Base-by-base conservation (phyloP, 2,888 invertebrate species). In the Clistopyga incitator region DNA sequence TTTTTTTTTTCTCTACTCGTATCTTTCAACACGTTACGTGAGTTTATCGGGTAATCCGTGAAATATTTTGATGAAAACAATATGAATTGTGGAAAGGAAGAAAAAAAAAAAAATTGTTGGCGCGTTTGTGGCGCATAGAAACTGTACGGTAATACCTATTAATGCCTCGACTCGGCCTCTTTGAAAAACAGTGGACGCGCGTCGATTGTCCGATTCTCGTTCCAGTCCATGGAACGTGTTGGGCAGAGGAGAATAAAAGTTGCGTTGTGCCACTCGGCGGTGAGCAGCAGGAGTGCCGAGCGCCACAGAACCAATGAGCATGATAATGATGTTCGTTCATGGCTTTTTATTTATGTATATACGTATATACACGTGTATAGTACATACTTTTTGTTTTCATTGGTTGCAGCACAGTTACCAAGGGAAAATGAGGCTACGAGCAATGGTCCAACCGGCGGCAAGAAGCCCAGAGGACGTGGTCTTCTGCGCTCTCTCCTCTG, bases 401-500 rank as follows among this genome's bases (percentile, higher is more conserved):
- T 86, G 77, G 20, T 54, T 47, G 18, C 81, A 95, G 95, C 94
- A 90, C 94, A 95, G 92, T 92, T 95, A 91, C 94, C 95, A 89
- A 94, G 94, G 90, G 95, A 94, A 87, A 95, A 95, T 93, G 88
- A 95, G 94, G 92, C 94, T 80, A 94, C 94, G 85, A 94, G 94
- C 86, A 94, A 95, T 86, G 94, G 94, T 84, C 92, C 94, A 86
- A 93, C 94, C 86, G 94, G 94, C 78, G 90, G 93, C 89, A 90
- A 95, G 94, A 93, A 96, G 95, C 93, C 94, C 93, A 86, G 94
- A 94, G 93, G 95, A 84, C 96, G 97, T 87, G 96, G 97, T 87
- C 96, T 98, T 92, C 94, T 98, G 89, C 97, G 97, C 88, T 97
- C 98, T 80, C 94, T 98, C 90, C 94, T 98, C 87, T 98, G 98